Conservation (phyloP, 2,888 invertebrate genomes). For the Spodoptera littoralis region DNA sequence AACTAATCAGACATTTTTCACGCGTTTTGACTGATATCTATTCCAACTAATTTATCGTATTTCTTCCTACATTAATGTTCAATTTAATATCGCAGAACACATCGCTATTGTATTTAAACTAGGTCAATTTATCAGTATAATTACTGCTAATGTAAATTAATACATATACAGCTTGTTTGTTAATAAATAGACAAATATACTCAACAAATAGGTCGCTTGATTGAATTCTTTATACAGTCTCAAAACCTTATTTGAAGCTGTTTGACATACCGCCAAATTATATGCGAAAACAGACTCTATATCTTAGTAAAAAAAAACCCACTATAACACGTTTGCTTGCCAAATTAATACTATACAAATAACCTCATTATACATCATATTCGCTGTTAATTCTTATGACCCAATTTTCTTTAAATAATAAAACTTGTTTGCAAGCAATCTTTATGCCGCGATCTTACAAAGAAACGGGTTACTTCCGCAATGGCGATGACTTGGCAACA, state of each 20-base stretch:
- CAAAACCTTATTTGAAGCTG: background rate
- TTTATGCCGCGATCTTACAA: slow-evolving; percentile 36
- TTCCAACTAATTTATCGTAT: background rate
- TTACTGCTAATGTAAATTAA: background rate
- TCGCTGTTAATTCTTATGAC: slow-evolving; percentile 23
- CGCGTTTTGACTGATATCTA: slow-evolving; percentile 14
- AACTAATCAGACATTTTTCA: slow-evolving; percentile 22
- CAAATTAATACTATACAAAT: slow-evolving; percentile 16
- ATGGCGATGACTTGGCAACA: slow-evolving; percentile 19
- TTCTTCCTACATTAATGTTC: background rate
- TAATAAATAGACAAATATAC: too few species aligned
- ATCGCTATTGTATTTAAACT: slow-evolving; percentile 15
- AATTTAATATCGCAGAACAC: slow-evolving; percentile 10
- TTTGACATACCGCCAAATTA: too few species aligned
- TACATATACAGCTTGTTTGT: too few species aligned
- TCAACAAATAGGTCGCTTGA: too few species aligned
- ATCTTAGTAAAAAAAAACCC: too few species aligned
- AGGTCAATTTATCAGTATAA: slow-evolving; percentile 37
- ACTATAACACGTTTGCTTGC: too few species aligned
- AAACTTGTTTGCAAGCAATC: slow-evolving; percentile 28
- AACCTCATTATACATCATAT: background rate
- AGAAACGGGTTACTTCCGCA: slow-evolving; percentile 35
- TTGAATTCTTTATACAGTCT: slow-evolving; percentile 6
- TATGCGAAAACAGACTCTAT: too few species aligned
- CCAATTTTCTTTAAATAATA: slow-evolving; percentile 42